Percentiles rank a stretch among this genome's conserved stretches.
These are phyloP conservation scores for Augochlorella aurata DNA, from an alignment of 2,888 invertebrate species.

Conservation along the genomic window DNA sequence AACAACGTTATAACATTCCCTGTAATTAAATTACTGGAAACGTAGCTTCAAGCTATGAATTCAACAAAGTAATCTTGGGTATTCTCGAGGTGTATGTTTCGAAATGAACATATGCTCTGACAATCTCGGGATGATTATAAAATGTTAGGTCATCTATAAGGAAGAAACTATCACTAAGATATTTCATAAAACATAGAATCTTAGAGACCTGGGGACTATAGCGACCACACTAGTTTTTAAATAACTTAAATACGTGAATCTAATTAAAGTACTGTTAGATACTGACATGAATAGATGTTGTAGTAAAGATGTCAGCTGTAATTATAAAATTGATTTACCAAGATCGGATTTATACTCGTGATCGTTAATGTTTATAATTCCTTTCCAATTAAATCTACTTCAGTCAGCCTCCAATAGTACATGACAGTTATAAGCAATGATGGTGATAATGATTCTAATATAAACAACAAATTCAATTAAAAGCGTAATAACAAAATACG, in stretches of 20 bases:
- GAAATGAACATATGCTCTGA: constrained; percentile 4
- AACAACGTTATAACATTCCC: background rate
- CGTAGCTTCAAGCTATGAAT: background rate
- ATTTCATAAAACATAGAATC: constrained; percentile 5
- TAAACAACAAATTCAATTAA: constrained; percentile 45
- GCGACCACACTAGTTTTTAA: constrained; percentile 2
- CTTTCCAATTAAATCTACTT: background rate
- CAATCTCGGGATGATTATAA: constrained; percentile 14
- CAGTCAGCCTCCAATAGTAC: background rate
- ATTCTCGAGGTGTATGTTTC: background rate
- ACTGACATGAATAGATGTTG: background rate
- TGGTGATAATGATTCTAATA: constrained; percentile 30
- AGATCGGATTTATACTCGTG: background rate
- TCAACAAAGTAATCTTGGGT: constrained; percentile 16
- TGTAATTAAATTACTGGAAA: background rate
- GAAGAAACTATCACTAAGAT: background rate
- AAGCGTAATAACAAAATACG: constrained; percentile 51
- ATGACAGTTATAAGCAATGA: background rate
- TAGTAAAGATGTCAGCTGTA: background rate
- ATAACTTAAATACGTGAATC: constrained; percentile 7
- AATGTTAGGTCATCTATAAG: constrained; percentile 3
- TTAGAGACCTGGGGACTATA: background rate
- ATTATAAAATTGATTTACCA: background rate
- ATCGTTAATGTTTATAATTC: background rate
- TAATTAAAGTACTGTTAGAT: constrained; percentile 9